phyloP scores from a whole-genome alignment of 2,797 vertebrate species.

The Todus mexicanus region DNA sequence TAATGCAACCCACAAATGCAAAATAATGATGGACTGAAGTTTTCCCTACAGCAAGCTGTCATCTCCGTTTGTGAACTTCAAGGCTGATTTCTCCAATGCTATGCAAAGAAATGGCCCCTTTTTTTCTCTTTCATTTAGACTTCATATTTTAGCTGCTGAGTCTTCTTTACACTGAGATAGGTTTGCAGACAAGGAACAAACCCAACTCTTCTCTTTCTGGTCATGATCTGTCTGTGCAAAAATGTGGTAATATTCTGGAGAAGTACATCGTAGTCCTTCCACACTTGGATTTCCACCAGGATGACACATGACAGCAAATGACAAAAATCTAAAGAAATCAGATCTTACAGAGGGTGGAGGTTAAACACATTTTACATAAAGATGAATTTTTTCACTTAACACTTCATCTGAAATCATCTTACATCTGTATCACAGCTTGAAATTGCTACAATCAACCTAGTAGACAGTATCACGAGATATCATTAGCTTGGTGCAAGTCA shows the following conservation, averaged over 20 bases:
- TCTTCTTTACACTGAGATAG: background rate
- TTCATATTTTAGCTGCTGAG: background rate
- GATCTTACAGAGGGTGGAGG: background rate
- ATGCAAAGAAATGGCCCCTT: background rate
- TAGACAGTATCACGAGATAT: background rate
- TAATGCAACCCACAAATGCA: slow-evolving; percentile 1
- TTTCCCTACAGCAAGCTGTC: slow-evolving; percentile 43
- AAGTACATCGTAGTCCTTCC: background rate
- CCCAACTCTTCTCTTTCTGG: background rate
- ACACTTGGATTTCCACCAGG: background rate
- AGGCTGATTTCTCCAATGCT: background rate
- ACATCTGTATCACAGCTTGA: background rate
- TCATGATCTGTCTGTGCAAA: background rate
- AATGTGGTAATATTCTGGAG: background rate
- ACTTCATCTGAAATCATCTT: background rate
- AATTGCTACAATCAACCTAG: background rate
- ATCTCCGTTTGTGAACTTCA: slow-evolving; percentile 7
- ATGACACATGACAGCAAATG: background rate
- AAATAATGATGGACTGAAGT: slow-evolving; percentile 52
- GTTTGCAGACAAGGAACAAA: background rate
- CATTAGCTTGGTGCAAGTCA: background rate
- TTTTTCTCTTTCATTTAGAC: background rate
- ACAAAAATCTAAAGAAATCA: slow-evolving; percentile 1
- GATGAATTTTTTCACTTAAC: background rate
- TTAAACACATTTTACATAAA: background rate